Percentiles rank a stretch among this genome's conserved stretches.
Conservation (phyloP, 2,797 vertebrate genomes). For the Hapalemur alaotrensis region DNA sequence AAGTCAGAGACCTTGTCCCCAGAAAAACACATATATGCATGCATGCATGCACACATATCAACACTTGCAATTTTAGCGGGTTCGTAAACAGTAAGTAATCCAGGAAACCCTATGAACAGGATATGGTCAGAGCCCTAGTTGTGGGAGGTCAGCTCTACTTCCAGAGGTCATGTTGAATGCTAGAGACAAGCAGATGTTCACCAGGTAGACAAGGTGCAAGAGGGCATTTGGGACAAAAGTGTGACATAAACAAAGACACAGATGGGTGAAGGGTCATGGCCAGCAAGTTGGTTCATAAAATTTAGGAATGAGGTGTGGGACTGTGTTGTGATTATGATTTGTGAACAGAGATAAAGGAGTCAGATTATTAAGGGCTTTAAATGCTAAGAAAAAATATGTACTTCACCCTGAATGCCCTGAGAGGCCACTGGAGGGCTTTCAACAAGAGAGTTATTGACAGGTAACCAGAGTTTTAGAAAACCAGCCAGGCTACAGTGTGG, state of each 20-base stretch:
- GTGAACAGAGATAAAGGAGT: not conserved
- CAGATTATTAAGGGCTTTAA: not conserved
- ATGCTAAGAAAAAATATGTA: not conserved
- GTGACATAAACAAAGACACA: not conserved
- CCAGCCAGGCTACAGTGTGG: not conserved
- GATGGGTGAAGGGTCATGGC: not conserved
- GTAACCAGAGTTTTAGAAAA: not conserved
- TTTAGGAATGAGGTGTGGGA: not conserved
- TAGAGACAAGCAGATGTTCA: not conserved
- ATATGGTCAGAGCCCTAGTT: not conserved
- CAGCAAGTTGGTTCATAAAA: not conserved
- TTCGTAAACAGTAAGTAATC: not conserved
- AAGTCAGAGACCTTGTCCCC: not conserved
- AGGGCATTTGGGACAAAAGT: not conserved
- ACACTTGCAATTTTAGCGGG: not conserved
- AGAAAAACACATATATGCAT: not conserved
- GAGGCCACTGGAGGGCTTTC: not conserved
- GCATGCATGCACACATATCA: fast-evolving
- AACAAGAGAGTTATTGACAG: not conserved
- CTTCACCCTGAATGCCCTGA: not conserved
- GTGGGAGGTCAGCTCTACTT: not conserved
- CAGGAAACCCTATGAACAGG: not conserved
- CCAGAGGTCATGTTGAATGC: not conserved
- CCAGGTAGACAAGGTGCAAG: not conserved
- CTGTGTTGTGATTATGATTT: not conserved